Percentiles rank a stretch among this genome's conserved stretches.
Evolutionary conservation across 2,888 invertebrate genomes (phyloP).

Genomic region (Amphipoea oculea): DNA sequence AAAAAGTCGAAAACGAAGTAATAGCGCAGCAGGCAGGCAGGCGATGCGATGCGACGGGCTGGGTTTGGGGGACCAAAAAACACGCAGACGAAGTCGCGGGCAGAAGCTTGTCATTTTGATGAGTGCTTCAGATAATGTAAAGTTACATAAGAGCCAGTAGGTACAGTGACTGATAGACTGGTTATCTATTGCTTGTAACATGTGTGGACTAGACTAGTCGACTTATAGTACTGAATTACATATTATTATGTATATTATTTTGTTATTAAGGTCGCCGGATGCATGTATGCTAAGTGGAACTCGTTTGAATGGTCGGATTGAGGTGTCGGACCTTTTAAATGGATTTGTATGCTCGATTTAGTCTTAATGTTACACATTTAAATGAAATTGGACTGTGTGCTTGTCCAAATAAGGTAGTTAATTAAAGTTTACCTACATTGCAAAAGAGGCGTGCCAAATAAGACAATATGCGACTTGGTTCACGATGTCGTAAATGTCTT

Average conservation of each 20-base stretch:
- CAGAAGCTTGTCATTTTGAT: background rate
- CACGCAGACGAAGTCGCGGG: background rate
- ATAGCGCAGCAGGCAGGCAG: background rate
- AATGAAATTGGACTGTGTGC: constrained; percentile 55
- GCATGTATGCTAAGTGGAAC: constrained; percentile 77
- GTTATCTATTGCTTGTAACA: constrained; percentile 55
- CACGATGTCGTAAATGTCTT: constrained; percentile 32
- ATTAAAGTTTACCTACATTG: constrained; percentile 47
- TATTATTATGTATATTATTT: constrained; percentile 72
- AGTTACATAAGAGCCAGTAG: constrained; percentile 47
- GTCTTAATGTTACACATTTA: constrained; percentile 57
- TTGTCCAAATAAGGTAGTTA: constrained; percentile 47
- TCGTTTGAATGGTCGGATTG: constrained; percentile 77
- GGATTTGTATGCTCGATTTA: constrained; percentile 48
- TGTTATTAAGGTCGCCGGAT: constrained; percentile 81
- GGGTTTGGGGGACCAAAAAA: background rate
- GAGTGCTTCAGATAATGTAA: constrained; percentile 41
- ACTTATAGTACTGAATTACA: constrained; percentile 61
- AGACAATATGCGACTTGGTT: constrained; percentile 32
- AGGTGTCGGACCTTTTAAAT: constrained; percentile 63
- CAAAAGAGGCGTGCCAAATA: constrained; percentile 47
- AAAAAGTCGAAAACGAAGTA: background rate
- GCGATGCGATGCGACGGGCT: no score
- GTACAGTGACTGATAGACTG: constrained; percentile 80
- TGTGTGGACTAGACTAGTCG: constrained; percentile 42